phyloP scores from a whole-genome alignment of 1,140 invertebrate genomes.

The Oncopodura yosiiana region DNA sequence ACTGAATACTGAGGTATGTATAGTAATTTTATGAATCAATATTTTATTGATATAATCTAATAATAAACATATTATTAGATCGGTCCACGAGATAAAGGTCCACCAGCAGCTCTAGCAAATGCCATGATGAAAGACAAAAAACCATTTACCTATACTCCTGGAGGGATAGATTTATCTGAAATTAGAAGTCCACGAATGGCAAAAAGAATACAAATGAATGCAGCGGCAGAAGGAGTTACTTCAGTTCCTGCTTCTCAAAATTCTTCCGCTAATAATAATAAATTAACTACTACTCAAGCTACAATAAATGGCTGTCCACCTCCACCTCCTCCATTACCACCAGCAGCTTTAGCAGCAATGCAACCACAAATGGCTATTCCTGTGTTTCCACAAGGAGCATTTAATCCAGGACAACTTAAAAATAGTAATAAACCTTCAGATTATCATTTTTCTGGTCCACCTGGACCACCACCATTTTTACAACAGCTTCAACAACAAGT shows the following conservation, averaged over 20 bases:
- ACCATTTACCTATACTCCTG: constrained; percentile 87
- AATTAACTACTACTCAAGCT: no score
- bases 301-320: constrained; percentile 28
- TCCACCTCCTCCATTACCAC: constrained; percentile 41
- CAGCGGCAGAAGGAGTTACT: constrained; percentile 46
- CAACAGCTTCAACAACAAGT: constrained; percentile 12
- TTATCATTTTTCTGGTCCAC: constrained; percentile 13
- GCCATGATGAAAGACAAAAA: constrained; percentile 88
- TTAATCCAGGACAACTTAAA: constrained; percentile 17
- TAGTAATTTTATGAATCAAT: constrained; percentile 29
- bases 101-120: constrained; percentile 78
- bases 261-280: constrained; percentile 36
- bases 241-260: constrained; percentile 40
- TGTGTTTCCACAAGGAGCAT: constrained; percentile 51
- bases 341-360: constrained; percentile 46
- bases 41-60: constrained; percentile 32
- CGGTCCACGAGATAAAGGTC: constrained; percentile 38
- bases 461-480: neutral
- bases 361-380: constrained; percentile 58
- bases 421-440: constrained; percentile 25
- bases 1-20: constrained; percentile 44
- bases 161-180: constrained; percentile 79
- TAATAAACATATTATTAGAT: constrained; percentile 20
- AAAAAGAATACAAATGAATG: constrained; percentile 56
- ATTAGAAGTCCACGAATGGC: constrained; percentile 82